Conservation (phyloP, 2,888 invertebrate genomes). For the Pollenia labialis region DNA sequence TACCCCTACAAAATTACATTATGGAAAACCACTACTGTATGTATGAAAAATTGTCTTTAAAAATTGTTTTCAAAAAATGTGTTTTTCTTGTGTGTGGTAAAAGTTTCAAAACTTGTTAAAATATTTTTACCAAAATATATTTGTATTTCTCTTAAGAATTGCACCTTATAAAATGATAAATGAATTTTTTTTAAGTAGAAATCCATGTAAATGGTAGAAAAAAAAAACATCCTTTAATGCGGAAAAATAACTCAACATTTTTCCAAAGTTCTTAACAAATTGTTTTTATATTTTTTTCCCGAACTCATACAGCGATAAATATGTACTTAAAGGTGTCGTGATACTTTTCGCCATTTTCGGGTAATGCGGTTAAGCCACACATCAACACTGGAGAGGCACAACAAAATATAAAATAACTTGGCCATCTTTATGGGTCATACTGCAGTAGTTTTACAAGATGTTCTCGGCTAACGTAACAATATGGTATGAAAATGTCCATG, state of each 20-base stretch:
- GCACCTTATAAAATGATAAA: conserved; percentile 9
- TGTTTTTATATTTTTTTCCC: conserved; percentile 15
- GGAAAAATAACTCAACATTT: conserved; percentile 50
- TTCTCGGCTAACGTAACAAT: background rate
- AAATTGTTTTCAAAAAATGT: too few relatives aligned
- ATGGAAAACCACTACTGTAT: too few relatives aligned
- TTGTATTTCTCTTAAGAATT: background rate
- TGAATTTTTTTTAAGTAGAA: background rate
- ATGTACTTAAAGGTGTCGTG: conserved; percentile 35
- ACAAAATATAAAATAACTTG: conserved; percentile 46
- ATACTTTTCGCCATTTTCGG: conserved; percentile 14
- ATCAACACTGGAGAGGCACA: conserved; percentile 48
- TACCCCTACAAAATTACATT: too few relatives aligned
- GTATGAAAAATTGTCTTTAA: too few relatives aligned
- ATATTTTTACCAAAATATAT: too few relatives aligned
- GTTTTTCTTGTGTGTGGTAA: too few relatives aligned
- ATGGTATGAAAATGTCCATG: conserved; percentile 36
- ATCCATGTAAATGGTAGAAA: conserved; percentile 25
- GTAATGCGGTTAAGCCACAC: conserved; percentile 67
- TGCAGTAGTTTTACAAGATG: conserved; percentile 67
- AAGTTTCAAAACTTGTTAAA: too few relatives aligned
- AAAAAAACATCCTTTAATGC: conserved; percentile 41
- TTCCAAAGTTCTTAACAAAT: conserved; percentile 38
- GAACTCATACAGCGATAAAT: background rate
- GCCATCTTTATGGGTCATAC: conserved; percentile 48